phyloP scores from a whole-genome alignment of 2,888 invertebrate species.

The Drosophila parthenogenetica region DNA sequence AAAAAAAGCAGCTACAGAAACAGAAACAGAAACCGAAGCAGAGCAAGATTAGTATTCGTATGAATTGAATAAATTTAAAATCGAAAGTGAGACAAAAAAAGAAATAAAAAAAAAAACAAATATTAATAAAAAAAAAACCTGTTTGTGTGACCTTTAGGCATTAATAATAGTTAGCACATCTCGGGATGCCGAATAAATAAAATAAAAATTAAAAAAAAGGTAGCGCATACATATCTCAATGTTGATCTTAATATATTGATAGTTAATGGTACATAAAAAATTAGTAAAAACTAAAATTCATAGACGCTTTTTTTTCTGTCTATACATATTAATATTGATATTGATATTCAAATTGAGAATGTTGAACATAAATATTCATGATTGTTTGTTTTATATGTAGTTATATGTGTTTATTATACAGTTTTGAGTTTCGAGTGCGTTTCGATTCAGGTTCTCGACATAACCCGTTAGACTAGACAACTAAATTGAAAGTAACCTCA shows the following conservation, averaged over 20 bases:
- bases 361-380: slow-evolving; percentile 21
- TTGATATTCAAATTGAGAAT: slow-evolving; percentile 12
- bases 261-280: slow-evolving; percentile 11
- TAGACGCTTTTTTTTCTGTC: slow-evolving; percentile 4
- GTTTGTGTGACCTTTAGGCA: slow-evolving; percentile 75
- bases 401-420: slow-evolving; percentile 9
- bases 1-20: not conserved
- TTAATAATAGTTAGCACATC: slow-evolving; percentile 75
- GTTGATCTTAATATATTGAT: slow-evolving; percentile 16
- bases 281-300: slow-evolving; percentile 5
- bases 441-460: slow-evolving; percentile 56
- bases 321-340: slow-evolving; percentile 14
- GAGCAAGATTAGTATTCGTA: slow-evolving; percentile 45
- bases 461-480: slow-evolving; percentile 56
- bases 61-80: slow-evolving; percentile 54
- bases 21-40: slow-evolving; percentile 18
- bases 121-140: slow-evolving; percentile 50
- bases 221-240: slow-evolving; percentile 23
- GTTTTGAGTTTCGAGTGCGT: slow-evolving; percentile 14
- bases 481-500: slow-evolving; percentile 36
- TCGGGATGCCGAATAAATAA: slow-evolving; percentile 24
- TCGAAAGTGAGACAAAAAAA: slow-evolving; percentile 63
- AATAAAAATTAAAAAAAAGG: slow-evolving; percentile 13
- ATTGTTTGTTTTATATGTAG: slow-evolving; percentile 5
- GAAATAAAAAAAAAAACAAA: not conserved